Evolutionary conservation across 2,888 invertebrate genomes (phyloP).

Genomic region (Caradrina clavipalpis): DNA sequence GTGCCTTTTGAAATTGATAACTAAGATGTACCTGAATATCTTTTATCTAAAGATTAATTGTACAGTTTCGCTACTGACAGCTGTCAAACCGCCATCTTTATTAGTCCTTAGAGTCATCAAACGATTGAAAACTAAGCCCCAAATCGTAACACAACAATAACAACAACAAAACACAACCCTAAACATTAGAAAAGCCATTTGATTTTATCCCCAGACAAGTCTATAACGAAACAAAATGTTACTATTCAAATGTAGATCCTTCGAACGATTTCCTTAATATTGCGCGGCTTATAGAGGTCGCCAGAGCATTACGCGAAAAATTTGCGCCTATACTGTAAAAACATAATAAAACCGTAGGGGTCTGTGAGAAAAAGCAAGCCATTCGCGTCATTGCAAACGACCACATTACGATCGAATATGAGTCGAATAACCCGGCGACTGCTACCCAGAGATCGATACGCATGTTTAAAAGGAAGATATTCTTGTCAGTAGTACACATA

Average conservation of each 20-base stretch:
- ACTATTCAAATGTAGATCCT: constrained; percentile 69
- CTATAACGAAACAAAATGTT: constrained; percentile 56
- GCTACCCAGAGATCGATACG: constrained; percentile 66
- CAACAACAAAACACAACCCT: constrained; percentile 11
- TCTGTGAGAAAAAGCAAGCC: constrained; percentile 64
- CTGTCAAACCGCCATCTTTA: no score
- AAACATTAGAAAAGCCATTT: constrained; percentile 52
- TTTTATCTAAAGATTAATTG: no score
- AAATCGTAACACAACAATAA: constrained; percentile 1
- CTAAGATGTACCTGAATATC: no score
- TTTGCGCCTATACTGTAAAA: constrained; percentile 69
- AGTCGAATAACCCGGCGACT: constrained; percentile 60
- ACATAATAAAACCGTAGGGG: constrained; percentile 67
- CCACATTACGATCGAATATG: constrained; percentile 66
- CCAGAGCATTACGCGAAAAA: constrained; percentile 65
- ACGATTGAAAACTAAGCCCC: no score
- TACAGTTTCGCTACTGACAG: no score
- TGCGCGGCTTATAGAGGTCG: constrained; percentile 73
- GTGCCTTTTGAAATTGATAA: no score
- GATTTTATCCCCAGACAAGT: constrained; percentile 59
- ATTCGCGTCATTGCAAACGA: constrained; percentile 71
- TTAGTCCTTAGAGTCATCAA: no score
- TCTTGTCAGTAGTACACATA: constrained; percentile 34
- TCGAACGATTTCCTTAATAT: constrained; percentile 68
- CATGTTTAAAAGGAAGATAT: constrained; percentile 61